phyloP scores from a whole-genome alignment of 1,140 invertebrate genomes.

The Neodiprion lecontei region DNA sequence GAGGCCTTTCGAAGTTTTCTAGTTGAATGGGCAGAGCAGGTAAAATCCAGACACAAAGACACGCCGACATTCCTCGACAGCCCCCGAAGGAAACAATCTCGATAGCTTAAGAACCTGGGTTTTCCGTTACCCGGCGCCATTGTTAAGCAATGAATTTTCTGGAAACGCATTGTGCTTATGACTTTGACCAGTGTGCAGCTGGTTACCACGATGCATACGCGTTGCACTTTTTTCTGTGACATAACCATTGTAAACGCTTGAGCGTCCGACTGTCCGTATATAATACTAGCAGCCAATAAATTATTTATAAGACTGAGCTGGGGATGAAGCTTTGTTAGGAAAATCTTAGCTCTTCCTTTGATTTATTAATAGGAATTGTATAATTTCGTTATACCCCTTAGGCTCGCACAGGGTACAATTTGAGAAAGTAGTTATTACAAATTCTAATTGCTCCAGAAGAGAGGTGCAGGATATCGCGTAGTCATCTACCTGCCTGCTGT shows the following conservation, averaged over 20 bases:
- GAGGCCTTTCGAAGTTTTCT: constrained; percentile 5
- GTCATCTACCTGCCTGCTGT: too few relatives aligned
- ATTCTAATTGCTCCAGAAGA: not conserved
- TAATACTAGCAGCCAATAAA: not conserved
- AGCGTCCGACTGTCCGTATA: not conserved
- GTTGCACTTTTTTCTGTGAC: not conserved
- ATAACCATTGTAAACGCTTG: too few relatives aligned
- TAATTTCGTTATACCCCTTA: not conserved
- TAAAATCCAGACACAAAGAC: constrained; percentile 7
- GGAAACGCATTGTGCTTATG: not conserved
- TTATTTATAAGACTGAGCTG: not conserved
- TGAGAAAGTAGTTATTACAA: not conserved
- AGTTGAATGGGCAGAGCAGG: not conserved
- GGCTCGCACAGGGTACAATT: not conserved
- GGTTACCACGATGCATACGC: not conserved
- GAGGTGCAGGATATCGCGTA: too few relatives aligned
- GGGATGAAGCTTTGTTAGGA: not conserved
- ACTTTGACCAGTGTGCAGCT: not conserved
- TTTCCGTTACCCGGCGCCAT: constrained; percentile 2
- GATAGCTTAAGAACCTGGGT: constrained; percentile 1
- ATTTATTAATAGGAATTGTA: not conserved
- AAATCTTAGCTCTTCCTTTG: not conserved
- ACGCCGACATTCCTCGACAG: not conserved
- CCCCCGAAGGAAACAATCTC: constrained; percentile 1
- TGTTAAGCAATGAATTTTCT: constrained; percentile 1